Evolutionary conservation across 2,113 vertebrate species (phyloP), one percentile per base, ranked within the genome.

Genomic region (Nesoenas mayeri): DNA sequence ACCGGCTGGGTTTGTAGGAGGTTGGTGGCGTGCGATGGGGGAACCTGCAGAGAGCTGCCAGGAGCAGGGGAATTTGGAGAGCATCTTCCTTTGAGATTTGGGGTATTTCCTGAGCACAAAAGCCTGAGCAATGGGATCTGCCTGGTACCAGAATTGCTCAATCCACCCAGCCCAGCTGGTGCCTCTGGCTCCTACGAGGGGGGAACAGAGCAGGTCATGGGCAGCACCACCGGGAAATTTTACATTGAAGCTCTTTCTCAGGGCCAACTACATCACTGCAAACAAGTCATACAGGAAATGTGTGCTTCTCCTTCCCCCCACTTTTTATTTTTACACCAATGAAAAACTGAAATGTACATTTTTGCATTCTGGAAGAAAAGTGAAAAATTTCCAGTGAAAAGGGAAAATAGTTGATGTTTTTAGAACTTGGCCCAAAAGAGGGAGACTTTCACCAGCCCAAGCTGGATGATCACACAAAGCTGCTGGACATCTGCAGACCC

Each of bases 261-360:
- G 42, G 36, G 29, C 34, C 64, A 75, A 51, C 6, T 26, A 38
- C 18, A 8, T 18, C 42, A 60, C 53, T 78, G 44, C 32, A 80
- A 89, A 71, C 7, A 44, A 24, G 5, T 31, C 25, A 54, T 31
- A 4, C 20, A 67, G 65, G 69, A 84, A 91, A 89, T 11, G 4
- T 21, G 60, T 8, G 2, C 4, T 72, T 74, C 58, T 15, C 15
- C 29, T 17, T 51, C 18, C 15, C 29, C 20, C 58, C n/a, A 29
- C n/a, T 28, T n/a, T 24, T 26, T 28, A 14, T 6, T 2, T 28
- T 9, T 4, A 6, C 1, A 24, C 29, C 14, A 1, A 1, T 75
- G 38, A 56, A 36, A 69, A 78, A 38, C 29, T 4, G 17, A 58
- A 83, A 58, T n/a, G 8, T 25, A 1, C 5, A 5, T 54, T 74